Conservation (phyloP, 2,888 invertebrate genomes). For the Autographa gamma region DNA sequence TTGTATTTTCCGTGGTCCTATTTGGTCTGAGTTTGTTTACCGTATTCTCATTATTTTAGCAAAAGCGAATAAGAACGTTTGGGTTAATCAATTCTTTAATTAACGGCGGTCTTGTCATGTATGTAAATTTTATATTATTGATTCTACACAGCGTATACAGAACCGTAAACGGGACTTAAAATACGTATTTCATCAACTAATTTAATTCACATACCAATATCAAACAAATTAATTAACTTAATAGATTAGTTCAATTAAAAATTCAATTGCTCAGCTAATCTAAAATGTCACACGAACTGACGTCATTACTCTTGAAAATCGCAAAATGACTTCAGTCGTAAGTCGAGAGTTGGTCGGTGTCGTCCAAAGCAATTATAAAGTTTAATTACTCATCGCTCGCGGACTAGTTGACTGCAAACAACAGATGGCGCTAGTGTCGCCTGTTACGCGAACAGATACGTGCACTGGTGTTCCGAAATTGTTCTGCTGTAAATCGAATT, state of each 20-base stretch:
- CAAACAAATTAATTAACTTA: not conserved
- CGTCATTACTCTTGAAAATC: conserved; percentile 48
- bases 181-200: not conserved
- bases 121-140: not conserved
- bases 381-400: conserved; percentile 72
- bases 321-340: conserved; percentile 47
- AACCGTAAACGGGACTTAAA: not conserved
- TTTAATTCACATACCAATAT: not conserved
- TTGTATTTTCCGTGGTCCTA: not conserved
- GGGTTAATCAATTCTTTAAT: not conserved
- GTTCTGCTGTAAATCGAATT: conserved; percentile 9
- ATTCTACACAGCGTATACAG: not conserved
- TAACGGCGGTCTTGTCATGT: not conserved
- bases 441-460: conserved; percentile 26
- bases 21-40: not conserved
- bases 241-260: not conserved
- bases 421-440: conserved; percentile 54
- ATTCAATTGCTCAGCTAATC: conserved; percentile 18
- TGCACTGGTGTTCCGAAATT: conserved; percentile 8
- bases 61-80: not conserved
- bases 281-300: conserved; percentile 34
- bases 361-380: conserved; percentile 74
- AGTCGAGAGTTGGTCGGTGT: conserved; percentile 50
- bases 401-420: conserved; percentile 57
- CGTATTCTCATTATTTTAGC: not conserved